Evolutionary conservation across 2,888 invertebrate genomes (phyloP).

Genomic region (Phrixothrix hirtus): DNA sequence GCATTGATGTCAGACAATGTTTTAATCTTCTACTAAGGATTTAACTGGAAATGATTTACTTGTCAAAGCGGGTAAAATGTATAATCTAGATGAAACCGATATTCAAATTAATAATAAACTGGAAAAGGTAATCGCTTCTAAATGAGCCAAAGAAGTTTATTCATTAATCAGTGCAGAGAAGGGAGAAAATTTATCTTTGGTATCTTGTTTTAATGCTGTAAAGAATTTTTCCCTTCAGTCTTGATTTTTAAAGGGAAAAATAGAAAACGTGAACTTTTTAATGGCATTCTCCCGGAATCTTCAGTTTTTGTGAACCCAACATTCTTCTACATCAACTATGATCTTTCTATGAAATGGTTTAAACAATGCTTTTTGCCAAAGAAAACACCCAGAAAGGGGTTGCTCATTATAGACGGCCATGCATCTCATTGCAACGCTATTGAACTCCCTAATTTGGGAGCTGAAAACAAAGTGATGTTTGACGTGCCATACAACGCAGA

Average conservation of each 20-base stretch:
- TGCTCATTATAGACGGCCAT: conserved; percentile 2
- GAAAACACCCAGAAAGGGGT: conserved; percentile 2
- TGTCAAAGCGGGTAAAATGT: too few relatives aligned
- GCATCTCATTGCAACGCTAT: conserved; percentile 3
- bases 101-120: too few relatives aligned
- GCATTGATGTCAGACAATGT: too few relatives aligned
- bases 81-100: too few relatives aligned
- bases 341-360: conserved; percentile 9
- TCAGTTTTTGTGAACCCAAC: conserved; percentile 7
- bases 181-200: conserved; percentile 41
- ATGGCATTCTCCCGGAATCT: conserved; percentile 12
- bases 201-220: conserved; percentile 47
- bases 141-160: conserved; percentile 35
- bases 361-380: conserved; percentile 9
- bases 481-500: too few relatives aligned
- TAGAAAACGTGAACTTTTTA: conserved; percentile 4
- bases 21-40: too few relatives aligned
- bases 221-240: conserved; percentile 40
- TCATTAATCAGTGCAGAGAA: conserved; percentile 36
- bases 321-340: conserved; percentile 10
- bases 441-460: too few relatives aligned
- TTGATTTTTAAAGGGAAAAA: conserved; percentile 37
- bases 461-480: too few relatives aligned
- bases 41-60: too few relatives aligned
- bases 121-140: conserved; percentile 42